phyloP scores from a whole-genome alignment of 2,888 invertebrate genomes.

The Caenorhabditis zanzibari region DNA sequence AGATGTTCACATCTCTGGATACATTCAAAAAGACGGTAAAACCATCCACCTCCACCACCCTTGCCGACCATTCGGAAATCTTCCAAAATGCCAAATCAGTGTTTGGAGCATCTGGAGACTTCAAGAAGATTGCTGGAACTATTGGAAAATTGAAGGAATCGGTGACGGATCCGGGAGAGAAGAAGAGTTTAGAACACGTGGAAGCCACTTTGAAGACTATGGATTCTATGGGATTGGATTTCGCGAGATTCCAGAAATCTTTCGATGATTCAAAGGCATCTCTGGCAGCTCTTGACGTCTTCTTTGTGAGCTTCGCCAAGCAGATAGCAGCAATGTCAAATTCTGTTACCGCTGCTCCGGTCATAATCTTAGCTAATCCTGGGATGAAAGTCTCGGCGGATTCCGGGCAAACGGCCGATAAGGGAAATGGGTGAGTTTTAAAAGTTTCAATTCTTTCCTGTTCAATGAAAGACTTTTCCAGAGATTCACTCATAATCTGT shows the following conservation, averaged over 20 bases:
- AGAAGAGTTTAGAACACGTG: not conserved
- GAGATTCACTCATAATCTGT: too few relatives aligned
- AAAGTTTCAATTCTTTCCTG: too few relatives aligned
- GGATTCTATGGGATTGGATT: conserved; percentile 5
- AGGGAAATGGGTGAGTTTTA: too few relatives aligned
- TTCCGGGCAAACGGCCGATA: too few relatives aligned
- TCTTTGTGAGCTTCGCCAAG: not conserved
- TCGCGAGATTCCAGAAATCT: not conserved
- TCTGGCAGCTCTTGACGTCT: not conserved
- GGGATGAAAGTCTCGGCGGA: too few relatives aligned
- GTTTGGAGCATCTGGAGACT: conserved; percentile 5
- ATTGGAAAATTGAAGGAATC: not conserved
- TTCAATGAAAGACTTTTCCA: too few relatives aligned
- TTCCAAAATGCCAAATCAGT: conserved; percentile 1
- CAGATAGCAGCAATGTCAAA: too few relatives aligned
- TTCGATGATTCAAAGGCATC: not conserved
- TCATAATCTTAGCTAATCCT: too few relatives aligned
- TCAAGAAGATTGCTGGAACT: not conserved
- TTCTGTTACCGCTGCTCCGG: too few relatives aligned
- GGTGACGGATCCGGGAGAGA: not conserved
- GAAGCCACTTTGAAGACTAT: not conserved
- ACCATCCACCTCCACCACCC: not conserved
- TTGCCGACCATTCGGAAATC: not conserved
- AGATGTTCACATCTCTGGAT: not conserved
- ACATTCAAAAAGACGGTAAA: not conserved